These are phyloP conservation scores for Clunio marinus DNA, from an alignment of 2,888 invertebrate genomes.

Conservation along the genomic window DNA sequence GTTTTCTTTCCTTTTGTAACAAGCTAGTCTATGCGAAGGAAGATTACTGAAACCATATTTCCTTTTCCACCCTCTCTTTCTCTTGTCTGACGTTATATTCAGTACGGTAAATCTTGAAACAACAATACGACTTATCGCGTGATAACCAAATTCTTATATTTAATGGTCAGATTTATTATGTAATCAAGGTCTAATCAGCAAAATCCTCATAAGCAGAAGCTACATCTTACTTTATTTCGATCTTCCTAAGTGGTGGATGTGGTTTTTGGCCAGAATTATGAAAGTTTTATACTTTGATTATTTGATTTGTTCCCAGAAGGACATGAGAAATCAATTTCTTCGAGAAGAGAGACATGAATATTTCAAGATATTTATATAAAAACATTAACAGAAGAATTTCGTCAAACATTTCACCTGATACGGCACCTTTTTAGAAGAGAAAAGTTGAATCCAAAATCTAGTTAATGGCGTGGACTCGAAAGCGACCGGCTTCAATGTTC, in stretches of 20 bases:
- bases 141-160: conserved; percentile 23
- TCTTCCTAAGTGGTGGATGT: neutral
- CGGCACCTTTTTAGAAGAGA: neutral
- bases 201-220: conserved; percentile 16
- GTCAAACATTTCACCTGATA: conserved; percentile 21
- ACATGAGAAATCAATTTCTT: conserved; percentile 6
- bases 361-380: neutral
- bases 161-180: conserved; percentile 32
- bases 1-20: neutral
- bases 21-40: neutral
- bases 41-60: neutral
- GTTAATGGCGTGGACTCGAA: neutral
- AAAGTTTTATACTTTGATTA: too few relatives aligned
- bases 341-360: neutral
- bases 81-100: neutral
- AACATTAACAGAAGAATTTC: too few relatives aligned
- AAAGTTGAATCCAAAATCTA: conserved; percentile 7
- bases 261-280: too few relatives aligned
- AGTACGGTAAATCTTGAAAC: neutral
- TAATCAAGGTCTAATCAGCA: conserved; percentile 22
- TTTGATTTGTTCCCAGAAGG: neutral
- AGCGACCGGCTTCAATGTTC: neutral
- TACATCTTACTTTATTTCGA: neutral
- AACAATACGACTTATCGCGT: conserved; percentile 17
- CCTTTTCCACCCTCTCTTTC: neutral